Percentiles rank a stretch among this genome's conserved stretches.
phyloP scores from a whole-genome alignment of 2,888 invertebrate genomes.

The Epirrita christyi region DNA sequence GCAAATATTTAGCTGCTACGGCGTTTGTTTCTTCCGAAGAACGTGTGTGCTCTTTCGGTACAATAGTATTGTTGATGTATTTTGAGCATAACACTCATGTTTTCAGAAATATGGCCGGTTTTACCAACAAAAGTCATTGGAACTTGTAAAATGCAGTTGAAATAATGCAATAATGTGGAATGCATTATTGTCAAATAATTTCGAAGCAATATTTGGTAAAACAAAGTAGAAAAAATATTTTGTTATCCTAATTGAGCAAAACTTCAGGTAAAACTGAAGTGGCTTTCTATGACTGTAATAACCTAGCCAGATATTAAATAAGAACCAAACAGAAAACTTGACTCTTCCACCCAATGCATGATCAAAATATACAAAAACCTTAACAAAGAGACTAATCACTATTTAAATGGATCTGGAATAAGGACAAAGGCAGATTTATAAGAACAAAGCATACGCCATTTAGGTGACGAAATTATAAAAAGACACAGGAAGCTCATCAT shows the following conservation, averaged over 20 bases:
- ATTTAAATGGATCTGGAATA: neutral
- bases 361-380: neutral
- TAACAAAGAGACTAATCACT: neutral
- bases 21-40: constrained; percentile 66
- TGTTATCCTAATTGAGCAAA: neutral
- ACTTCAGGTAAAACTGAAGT: neutral
- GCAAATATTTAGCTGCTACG: constrained; percentile 68
- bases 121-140: constrained; percentile 51
- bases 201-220: constrained; percentile 1
- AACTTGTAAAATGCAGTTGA: constrained; percentile 35
- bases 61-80: constrained; percentile 73
- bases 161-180: neutral
- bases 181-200: neutral
- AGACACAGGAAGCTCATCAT: constrained; percentile 56
- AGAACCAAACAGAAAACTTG: neutral
- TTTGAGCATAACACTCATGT: constrained; percentile 67
- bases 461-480: constrained; percentile 21
- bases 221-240: constrained; percentile 2
- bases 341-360: too few relatives aligned
- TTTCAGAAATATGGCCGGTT: constrained; percentile 63
- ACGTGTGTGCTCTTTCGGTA: constrained; percentile 58
- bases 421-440: neutral
- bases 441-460: constrained; percentile 17
- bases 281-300: neutral
- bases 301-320: too few relatives aligned